A percentile compares a stretch with the other conserved stretches of the same genome.
phyloP scores from a whole-genome alignment of 2,113 vertebrate genomes.

The Peromyscus leucopus region DNA sequence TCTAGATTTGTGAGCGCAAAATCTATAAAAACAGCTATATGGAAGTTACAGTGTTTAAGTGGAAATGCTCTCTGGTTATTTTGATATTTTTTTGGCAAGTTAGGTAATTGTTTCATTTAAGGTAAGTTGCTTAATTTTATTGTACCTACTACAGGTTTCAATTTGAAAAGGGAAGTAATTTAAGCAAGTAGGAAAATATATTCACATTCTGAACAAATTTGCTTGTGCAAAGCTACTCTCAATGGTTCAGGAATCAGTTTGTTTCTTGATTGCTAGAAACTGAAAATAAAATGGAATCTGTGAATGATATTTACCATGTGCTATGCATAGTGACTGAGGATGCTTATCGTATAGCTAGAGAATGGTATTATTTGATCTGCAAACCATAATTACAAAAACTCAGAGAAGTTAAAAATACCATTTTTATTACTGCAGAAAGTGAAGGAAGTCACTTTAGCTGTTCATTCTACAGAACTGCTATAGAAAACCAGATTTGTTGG shows the following conservation, averaged over 20 bases:
- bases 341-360: neutral
- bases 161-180: slow-evolving; percentile 3
- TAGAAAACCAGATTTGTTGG: neutral
- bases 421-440: neutral
- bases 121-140: slow-evolving; percentile 34
- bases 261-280: neutral
- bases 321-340: neutral
- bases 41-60: neutral
- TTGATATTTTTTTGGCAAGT: neutral
- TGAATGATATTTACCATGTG: neutral
- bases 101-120: neutral
- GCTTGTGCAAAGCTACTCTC: neutral
- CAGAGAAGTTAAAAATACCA: neutral
- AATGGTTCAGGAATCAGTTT: neutral
- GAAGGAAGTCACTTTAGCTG: neutral
- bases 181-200: neutral
- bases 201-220: slow-evolving; percentile 9
- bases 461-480: neutral
- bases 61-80: neutral
- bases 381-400: neutral
- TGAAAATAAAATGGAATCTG: neutral
- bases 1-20: slow-evolving; percentile 21
- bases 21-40: slow-evolving; percentile 20
- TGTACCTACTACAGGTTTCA: slow-evolving; percentile 27
- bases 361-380: neutral